phyloP scores from a whole-genome alignment of 1,140 invertebrate genomes.

The Wiebesia pumilae region DNA sequence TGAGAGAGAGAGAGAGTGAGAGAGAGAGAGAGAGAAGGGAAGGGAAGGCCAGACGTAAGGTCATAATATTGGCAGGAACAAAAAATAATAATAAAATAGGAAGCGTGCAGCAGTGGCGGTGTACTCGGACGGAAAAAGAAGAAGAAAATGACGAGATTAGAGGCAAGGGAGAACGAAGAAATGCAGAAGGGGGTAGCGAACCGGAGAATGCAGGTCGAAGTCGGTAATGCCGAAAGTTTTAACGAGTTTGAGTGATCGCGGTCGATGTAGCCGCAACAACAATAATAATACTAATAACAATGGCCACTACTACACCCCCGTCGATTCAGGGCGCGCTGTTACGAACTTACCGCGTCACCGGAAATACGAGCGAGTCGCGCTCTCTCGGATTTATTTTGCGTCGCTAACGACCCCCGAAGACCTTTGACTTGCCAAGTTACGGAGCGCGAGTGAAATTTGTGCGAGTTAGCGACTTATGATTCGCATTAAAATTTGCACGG shows the following conservation, averaged over 20 bases:
- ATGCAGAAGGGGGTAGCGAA: conserved; percentile 51
- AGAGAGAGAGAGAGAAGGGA: background rate
- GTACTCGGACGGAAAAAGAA: background rate
- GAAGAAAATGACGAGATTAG: background rate
- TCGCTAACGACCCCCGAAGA: conserved; percentile 49
- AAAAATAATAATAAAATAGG: too few species aligned
- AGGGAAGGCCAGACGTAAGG: conserved; percentile 32
- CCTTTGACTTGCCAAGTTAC: conserved; percentile 49
- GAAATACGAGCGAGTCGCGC: conserved; percentile 34
- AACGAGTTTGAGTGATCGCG: conserved; percentile 74
- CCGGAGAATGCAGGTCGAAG: conserved; percentile 65
- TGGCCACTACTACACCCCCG: background rate
- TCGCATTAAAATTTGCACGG: conserved; percentile 34
- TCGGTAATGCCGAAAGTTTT: conserved; percentile 73
- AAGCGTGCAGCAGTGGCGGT: conserved; percentile 28
- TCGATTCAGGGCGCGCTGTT: conserved; percentile 51
- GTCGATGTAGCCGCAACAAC: conserved; percentile 68
- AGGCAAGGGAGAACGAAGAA: background rate
- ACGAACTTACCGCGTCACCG: conserved; percentile 66
- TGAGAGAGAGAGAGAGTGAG: too few species aligned
- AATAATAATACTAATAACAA: conserved; percentile 66
- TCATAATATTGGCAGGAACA: conserved; percentile 39
- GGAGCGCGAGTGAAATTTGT: conserved; percentile 20
- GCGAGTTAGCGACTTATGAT: conserved; percentile 32
- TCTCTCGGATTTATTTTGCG: conserved; percentile 44